Percentiles rank a stretch among this genome's conserved stretches.
Evolutionary conservation across 2,797 vertebrate species (phyloP).

Genomic region (Sebastolobus alascanus): DNA sequence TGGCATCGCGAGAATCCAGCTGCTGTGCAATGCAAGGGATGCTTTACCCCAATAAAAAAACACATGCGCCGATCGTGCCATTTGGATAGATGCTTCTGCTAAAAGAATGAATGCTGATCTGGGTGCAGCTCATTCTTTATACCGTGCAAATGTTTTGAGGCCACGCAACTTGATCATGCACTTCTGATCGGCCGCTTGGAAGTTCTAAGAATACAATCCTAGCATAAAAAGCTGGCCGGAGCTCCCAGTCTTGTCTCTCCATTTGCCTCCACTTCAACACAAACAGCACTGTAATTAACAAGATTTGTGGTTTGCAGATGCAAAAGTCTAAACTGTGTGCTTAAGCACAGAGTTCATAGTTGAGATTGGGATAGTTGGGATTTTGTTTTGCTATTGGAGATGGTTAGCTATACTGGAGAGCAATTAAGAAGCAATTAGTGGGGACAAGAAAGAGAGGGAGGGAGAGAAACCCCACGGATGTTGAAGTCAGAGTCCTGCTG

Average conservation of each 20-base stretch:
- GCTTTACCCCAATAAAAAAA: neutral
- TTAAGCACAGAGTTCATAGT: slow-evolving; percentile 22
- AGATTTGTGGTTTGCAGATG: slow-evolving; percentile 34
- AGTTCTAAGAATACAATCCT: neutral
- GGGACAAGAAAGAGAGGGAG: slow-evolving; percentile 5
- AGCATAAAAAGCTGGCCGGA: neutral
- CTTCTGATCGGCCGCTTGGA: neutral
- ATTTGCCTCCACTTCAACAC: neutral
- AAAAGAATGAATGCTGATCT: neutral
- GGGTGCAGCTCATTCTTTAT: neutral
- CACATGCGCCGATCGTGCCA: neutral
- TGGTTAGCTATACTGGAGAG: slow-evolving; percentile 13
- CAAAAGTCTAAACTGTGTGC: slow-evolving; percentile 37
- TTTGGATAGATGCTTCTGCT: neutral
- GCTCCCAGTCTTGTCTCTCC: neutral
- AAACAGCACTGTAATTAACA: slow-evolving; percentile 20
- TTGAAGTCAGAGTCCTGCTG: slow-evolving; percentile 33
- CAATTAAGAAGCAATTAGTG: slow-evolving; percentile 45
- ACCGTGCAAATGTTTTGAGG: neutral
- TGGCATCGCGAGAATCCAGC: no score
- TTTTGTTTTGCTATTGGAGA: slow-evolving; percentile 49
- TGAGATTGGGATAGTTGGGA: neutral
- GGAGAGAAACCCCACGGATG: slow-evolving; percentile 26
- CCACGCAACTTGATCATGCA: neutral
- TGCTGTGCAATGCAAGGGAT: no score